phyloP scores from a whole-genome alignment of 2,113 vertebrate genomes.

The Porphyrio hochstetteri region DNA sequence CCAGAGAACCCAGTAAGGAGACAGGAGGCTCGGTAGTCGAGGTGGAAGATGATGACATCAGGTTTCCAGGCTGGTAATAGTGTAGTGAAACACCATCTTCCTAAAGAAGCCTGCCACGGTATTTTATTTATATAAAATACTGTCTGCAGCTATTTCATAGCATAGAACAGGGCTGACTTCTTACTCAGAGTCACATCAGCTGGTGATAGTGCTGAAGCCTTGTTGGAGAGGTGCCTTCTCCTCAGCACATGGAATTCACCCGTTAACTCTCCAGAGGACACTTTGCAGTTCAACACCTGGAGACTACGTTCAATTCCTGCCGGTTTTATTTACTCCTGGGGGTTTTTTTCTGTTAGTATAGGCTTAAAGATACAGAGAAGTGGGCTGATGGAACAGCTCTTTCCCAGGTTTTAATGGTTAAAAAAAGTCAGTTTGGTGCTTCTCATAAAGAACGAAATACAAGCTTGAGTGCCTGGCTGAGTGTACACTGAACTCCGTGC shows the following conservation, averaged over 20 bases:
- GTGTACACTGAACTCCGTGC: background rate
- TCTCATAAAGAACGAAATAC: background rate
- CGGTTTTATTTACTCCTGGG: background rate
- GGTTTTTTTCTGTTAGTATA: rapidly evolving
- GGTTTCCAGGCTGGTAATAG: background rate
- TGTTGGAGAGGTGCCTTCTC: background rate
- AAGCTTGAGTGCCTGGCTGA: background rate
- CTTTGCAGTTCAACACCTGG: background rate
- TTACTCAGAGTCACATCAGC: background rate
- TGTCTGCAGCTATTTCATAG: background rate
- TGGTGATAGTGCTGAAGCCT: background rate
- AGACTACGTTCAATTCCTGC: background rate
- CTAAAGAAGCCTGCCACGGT: background rate
- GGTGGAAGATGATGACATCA: background rate
- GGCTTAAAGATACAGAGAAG: background rate
- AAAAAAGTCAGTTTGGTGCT: background rate
- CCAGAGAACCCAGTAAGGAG: background rate
- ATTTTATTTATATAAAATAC: background rate
- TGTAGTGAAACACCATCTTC: background rate
- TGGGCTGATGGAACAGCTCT: background rate
- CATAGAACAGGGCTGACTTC: background rate
- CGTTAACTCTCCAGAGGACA: background rate
- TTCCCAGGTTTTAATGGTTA: background rate
- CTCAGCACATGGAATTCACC: background rate
- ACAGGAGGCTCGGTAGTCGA: background rate